Evolutionary conservation across 2,888 invertebrate species (phyloP).

Genomic region (Charanyca ferruginea): DNA sequence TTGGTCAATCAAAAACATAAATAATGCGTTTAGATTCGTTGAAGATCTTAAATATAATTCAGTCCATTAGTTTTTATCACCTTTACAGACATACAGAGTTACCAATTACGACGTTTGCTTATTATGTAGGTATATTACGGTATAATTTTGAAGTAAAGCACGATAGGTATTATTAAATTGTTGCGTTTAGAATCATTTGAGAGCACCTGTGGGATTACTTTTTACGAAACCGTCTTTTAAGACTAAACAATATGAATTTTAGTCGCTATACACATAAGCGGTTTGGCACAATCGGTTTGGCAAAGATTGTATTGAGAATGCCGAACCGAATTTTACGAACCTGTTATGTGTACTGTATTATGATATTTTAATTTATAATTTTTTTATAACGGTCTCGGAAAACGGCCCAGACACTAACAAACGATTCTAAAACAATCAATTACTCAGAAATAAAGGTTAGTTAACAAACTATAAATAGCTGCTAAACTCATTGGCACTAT

Average conservation of each 20-base stretch:
- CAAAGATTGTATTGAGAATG: no score
- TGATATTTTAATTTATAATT: no score
- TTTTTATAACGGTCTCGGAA: not conserved
- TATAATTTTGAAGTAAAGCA: conserved; percentile 16
- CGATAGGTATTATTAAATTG: conserved; percentile 13
- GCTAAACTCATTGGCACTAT: conserved; percentile 48
- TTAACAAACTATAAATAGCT: conserved; percentile 33
- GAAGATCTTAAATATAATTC: conserved; percentile 73
- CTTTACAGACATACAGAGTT: conserved; percentile 53
- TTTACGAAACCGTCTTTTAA: not conserved
- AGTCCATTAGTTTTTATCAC: conserved; percentile 68
- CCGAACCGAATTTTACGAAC: no score
- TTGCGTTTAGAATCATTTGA: conserved; percentile 14
- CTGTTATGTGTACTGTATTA: no score
- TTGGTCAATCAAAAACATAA: conserved; percentile 33
- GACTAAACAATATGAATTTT: no score
- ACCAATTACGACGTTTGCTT: conserved; percentile 44
- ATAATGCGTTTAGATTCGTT: conserved; percentile 70
- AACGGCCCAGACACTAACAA: not conserved
- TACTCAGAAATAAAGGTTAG: conserved; percentile 15
- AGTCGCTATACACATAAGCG: no score
- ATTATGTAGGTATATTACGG: conserved; percentile 35
- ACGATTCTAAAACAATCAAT: conserved; percentile 24
- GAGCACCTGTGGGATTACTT: not conserved
- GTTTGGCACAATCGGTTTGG: no score